These are phyloP conservation scores for Phrynocephalus forsythii DNA, from an alignment of 2,797 vertebrate species.

Conservation along the genomic window DNA sequence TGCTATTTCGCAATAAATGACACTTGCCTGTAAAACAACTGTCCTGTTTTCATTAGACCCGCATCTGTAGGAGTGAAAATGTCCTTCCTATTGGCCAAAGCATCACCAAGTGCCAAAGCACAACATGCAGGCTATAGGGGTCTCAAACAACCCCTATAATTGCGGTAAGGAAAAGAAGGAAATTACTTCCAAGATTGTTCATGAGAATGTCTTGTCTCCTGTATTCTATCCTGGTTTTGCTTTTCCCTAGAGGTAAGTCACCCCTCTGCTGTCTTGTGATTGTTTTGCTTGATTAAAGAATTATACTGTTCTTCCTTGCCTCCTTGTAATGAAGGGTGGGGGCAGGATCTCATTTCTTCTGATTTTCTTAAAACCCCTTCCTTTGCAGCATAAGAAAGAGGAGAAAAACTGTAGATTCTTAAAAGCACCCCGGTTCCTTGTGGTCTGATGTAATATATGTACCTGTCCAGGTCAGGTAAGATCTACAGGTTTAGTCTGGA, in stretches of 20 bases:
- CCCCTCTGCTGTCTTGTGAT: neutral
- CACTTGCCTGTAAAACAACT: neutral
- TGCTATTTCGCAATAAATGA: neutral
- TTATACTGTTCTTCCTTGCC: neutral
- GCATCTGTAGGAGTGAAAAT: neutral
- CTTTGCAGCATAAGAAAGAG: neutral
- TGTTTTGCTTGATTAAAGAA: neutral
- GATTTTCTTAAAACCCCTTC: neutral
- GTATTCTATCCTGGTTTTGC: neutral
- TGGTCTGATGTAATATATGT: neutral
- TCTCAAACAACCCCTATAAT: neutral
- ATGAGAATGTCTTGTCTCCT: constrained; percentile 5
- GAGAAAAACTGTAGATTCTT: neutral
- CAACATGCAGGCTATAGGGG: constrained; percentile 21
- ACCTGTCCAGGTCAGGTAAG: neutral
- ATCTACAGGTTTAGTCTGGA: no score
- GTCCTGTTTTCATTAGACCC: constrained; percentile 4
- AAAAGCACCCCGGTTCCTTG: neutral
- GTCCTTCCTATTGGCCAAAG: neutral
- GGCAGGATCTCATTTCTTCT: neutral
- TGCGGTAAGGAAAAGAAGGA: no score
- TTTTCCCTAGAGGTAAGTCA: neutral
- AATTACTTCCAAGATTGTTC: neutral
- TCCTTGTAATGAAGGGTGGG: no score
- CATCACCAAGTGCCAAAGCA: neutral